These are phyloP conservation scores for Darevskia mixta DNA, from an alignment of 2,797 vertebrate species.

Conservation along the genomic window DNA sequence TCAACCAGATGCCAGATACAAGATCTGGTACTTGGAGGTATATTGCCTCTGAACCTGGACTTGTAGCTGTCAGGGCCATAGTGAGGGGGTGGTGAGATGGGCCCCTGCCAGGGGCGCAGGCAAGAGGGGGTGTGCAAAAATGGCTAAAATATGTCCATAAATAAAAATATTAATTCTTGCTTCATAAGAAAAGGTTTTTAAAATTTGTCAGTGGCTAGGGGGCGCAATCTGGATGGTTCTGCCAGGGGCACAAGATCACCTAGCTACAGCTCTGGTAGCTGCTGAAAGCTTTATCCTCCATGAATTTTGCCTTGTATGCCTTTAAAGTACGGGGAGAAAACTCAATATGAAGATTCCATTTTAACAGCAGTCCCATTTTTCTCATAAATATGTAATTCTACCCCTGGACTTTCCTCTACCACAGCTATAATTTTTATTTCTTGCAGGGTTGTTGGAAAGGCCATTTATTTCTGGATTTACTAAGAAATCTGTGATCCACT, in stretches of 20 bases:
- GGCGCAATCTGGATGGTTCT: no score
- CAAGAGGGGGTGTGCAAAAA: no score
- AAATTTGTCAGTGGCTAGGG: no score
- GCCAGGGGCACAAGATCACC: no score
- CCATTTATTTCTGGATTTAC: conserved; percentile 39
- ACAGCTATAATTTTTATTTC: conserved; percentile 55
- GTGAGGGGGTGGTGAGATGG: no score
- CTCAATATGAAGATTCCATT: not conserved
- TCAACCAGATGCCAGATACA: not conserved
- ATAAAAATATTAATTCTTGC: no score
- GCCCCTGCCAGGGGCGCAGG: no score
- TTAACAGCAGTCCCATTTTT: not conserved
- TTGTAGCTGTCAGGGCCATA: no score
- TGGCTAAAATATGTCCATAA: no score
- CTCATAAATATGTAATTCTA: not conserved
- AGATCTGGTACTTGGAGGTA: not conserved
- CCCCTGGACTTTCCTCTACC: conserved; percentile 38
- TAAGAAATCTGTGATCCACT: conserved; percentile 64
- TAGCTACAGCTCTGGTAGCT: no score
- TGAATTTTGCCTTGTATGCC: not conserved
- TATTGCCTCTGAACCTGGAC: not conserved
- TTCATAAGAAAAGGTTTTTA: no score
- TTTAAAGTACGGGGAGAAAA: not conserved
- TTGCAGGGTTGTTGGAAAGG: conserved; percentile 64
- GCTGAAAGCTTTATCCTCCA: not conserved